A percentile compares a stretch with the other conserved stretches of the same genome.
Evolutionary conservation across 2,888 invertebrate species (phyloP).

Genomic region (Drosophila prolongata): DNA sequence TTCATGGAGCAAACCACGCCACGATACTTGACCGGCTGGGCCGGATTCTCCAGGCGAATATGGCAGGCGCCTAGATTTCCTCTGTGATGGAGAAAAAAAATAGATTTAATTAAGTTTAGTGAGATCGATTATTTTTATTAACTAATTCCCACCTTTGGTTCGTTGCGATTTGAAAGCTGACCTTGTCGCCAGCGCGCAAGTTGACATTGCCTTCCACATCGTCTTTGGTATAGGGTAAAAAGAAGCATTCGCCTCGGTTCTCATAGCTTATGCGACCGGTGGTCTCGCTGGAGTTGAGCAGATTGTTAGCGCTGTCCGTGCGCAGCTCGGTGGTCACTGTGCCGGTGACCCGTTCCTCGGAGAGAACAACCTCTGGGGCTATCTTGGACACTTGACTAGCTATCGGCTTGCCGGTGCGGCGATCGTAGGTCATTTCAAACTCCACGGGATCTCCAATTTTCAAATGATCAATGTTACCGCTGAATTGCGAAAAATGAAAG

Average conservation of each 20-base stretch:
- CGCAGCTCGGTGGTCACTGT: conserved; percentile 96
- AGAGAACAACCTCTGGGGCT: conserved; percentile 96
- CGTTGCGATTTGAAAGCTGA: conserved; percentile 98
- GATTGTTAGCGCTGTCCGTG: conserved; percentile 86
- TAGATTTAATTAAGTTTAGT: background rate
- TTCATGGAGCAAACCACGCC: conserved; percentile 99
- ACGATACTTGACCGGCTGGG: conserved; percentile 96
- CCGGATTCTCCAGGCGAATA: conserved; percentile 95
- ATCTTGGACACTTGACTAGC: conserved; percentile 98
- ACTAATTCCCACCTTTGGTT: conserved; percentile 91
- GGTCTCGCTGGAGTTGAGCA: conserved; percentile 90
- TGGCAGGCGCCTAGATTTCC: conserved; percentile 97
- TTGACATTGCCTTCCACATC: conserved; percentile 97
- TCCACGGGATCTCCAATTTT: conserved; percentile 99
- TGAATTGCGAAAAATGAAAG: conserved; percentile 98
- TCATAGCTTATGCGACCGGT: conserved; percentile 98
- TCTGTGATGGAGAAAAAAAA: conserved; percentile 85
- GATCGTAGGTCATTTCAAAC: conserved; percentile 99
- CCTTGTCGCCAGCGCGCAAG: conserved; percentile 95
- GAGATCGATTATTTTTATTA: too few species aligned
- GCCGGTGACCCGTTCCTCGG: conserved; percentile 97
- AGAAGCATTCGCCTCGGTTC: conserved; percentile 98
- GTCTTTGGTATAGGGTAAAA: conserved; percentile 97
- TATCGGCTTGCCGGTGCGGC: conserved; percentile 98
- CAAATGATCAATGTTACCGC: conserved; percentile 97